Conservation (phyloP, 2,797 vertebrate genomes). For the Orientallactaga sibirica region DNA sequence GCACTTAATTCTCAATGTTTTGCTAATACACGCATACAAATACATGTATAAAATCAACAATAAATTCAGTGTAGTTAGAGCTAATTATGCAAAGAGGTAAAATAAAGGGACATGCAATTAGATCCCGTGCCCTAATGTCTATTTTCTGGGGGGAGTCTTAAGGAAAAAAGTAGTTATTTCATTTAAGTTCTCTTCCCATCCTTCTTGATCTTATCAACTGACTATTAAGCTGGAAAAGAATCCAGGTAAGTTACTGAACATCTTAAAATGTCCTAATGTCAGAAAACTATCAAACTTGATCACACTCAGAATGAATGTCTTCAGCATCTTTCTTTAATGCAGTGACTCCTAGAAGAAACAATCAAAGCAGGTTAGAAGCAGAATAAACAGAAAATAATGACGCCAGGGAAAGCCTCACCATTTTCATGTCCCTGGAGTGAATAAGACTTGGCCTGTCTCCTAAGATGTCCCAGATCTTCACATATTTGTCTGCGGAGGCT, state of each 20-base stretch:
- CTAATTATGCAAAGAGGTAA: not conserved
- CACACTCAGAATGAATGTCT: not conserved
- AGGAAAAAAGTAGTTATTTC: not conserved
- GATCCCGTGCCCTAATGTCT: not conserved
- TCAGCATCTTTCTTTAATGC: not conserved
- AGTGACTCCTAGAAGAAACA: not conserved
- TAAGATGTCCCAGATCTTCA: conserved; percentile 98
- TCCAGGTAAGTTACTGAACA: not conserved
- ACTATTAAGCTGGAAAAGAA: not conserved
- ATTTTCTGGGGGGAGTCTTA: not conserved
- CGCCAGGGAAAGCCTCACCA: conserved; percentile 89
- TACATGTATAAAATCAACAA: not conserved
- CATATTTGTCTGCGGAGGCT: conserved; percentile 94
- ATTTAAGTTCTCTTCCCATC: not conserved
- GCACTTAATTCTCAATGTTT: conserved; percentile 13
- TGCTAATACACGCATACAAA: not conserved
- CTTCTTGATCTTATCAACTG: not conserved
- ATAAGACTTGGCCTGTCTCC: conserved; percentile 95
- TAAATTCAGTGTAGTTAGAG: not conserved
- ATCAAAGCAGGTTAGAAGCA: not conserved
- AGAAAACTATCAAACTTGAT: not conserved
- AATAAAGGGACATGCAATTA: not conserved
- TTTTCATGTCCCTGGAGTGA: conserved; percentile 98
- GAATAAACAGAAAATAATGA: not conserved
- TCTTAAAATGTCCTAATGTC: not conserved